phyloP scores from a whole-genome alignment of 2,113 vertebrate species.

The Calidris pugnax region DNA sequence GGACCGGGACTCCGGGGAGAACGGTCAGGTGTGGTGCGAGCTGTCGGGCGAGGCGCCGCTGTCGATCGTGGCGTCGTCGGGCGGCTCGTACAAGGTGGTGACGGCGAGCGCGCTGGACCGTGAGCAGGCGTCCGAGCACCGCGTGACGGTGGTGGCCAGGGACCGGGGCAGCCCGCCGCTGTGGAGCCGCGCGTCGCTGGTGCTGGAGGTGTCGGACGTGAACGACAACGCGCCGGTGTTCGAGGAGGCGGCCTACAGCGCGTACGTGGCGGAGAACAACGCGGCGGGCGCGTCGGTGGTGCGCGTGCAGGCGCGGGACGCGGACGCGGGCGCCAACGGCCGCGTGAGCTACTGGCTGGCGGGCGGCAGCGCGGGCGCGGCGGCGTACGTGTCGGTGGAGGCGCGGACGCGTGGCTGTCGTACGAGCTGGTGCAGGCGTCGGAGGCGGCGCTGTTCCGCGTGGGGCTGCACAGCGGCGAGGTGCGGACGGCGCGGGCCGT shows the following conservation, averaged over 20 bases:
- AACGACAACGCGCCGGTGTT: conserved; percentile 64
- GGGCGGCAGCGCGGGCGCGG: background rate
- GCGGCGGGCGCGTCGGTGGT: background rate
- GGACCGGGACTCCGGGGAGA: conserved; percentile 69
- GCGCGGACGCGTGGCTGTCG: too few relatives aligned
- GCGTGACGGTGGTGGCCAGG: conserved; percentile 36
- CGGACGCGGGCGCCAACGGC: background rate
- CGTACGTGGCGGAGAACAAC: conserved; percentile 2
- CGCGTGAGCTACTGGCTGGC: background rate
- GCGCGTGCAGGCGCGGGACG: background rate
- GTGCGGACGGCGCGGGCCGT: too few relatives aligned
- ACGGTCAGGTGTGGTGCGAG: background rate
- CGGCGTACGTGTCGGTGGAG: too few relatives aligned
- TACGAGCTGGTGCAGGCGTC: too few relatives aligned
- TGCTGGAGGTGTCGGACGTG: background rate
- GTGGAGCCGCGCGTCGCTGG: too few relatives aligned
- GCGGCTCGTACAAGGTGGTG: conserved; percentile 66
- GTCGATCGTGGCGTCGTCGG: background rate
- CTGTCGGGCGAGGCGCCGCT: conserved; percentile 47
- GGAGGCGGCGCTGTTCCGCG: too few relatives aligned
- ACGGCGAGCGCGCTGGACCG: conserved; percentile 62
- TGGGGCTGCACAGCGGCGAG: too few relatives aligned
- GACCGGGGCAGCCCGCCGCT: too few relatives aligned
- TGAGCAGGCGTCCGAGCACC: conserved; percentile 59
- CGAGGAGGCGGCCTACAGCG: background rate